A percentile compares a stretch with the other conserved stretches of the same genome.
phyloP scores from a whole-genome alignment of 2,113 vertebrate genomes.

The Channa maculata region DNA sequence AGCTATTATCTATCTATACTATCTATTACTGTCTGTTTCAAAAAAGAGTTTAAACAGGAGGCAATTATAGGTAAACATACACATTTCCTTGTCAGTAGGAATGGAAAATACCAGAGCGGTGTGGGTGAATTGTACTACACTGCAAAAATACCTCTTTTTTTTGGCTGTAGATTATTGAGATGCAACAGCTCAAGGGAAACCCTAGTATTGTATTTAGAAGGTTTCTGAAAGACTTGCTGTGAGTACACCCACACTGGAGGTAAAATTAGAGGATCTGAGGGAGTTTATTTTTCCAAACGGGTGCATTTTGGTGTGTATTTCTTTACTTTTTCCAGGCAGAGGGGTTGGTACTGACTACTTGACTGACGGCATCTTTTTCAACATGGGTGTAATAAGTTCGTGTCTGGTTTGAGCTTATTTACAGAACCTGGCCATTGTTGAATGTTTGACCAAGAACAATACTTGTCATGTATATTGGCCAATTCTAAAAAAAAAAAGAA shows the following conservation, averaged over 20 bases:
- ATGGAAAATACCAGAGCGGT: slow-evolving; percentile 18
- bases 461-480: too few relatives aligned
- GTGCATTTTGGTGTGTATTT: not conserved
- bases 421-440: too few relatives aligned
- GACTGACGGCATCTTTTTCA: not conserved
- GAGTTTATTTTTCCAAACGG: not conserved
- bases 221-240: slow-evolving; percentile 2
- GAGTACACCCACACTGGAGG: not conserved
- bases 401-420: too few relatives aligned
- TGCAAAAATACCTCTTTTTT: slow-evolving; percentile 13
- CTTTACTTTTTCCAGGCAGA: slow-evolving; percentile 1
- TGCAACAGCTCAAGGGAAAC: slow-evolving; percentile 25
- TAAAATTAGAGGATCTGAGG: not conserved
- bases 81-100: slow-evolving; percentile 47
- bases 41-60: slow-evolving; percentile 30
- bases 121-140: slow-evolving; percentile 32
- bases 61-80: slow-evolving; percentile 57
- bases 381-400: not conserved
- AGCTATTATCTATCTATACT: not conserved
- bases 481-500: too few relatives aligned
- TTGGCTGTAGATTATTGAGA: slow-evolving; percentile 11
- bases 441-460: not conserved
- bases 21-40: slow-evolving; percentile 1
- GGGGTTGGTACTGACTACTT: not conserved
- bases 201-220: slow-evolving; percentile 6